phyloP scores from a whole-genome alignment of 1,140 invertebrate genomes.

The Drosophila lowei region DNA sequence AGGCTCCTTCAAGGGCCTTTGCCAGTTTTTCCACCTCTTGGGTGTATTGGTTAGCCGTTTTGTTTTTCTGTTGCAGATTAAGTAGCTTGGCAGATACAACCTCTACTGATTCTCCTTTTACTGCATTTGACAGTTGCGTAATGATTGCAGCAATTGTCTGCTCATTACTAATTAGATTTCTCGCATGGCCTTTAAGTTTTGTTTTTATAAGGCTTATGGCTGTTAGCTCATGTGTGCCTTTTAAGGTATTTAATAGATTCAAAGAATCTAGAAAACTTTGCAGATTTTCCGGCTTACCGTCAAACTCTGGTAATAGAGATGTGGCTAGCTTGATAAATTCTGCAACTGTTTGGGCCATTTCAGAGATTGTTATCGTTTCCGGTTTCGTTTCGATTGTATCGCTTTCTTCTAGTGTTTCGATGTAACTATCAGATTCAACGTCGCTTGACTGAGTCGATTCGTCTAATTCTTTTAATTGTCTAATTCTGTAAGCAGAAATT shows the following conservation, averaged over 20 bases:
- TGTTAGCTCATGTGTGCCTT: conserved; percentile 1
- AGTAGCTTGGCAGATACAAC: conserved; percentile 8
- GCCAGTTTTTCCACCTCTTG: no score
- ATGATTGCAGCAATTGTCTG: background rate
- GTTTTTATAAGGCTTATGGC: background rate
- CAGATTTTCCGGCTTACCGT: no score
- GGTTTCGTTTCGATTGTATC: no score
- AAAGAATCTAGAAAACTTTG: background rate
- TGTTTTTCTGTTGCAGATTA: conserved; percentile 3
- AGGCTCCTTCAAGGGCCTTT: no score
- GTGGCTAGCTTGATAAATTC: background rate
- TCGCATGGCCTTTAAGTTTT: conserved; percentile 1
- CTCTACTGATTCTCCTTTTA: conserved; percentile 12
- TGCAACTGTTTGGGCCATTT: background rate
- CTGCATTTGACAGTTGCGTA: background rate
- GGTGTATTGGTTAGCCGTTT: background rate
- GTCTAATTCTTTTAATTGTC: no score
- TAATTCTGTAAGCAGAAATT: no score
- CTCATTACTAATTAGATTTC: conserved; percentile 5
- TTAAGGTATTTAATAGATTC: background rate
- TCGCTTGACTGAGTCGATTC: no score
- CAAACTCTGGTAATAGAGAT: conserved; percentile 4
- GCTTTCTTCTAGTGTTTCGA: no score
- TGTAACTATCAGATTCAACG: no score
- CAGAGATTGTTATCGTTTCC: no score